A percentile compares a stretch with the other conserved stretches of the same genome.
phyloP scores from a whole-genome alignment of 2,888 invertebrate species.

The Andrena fulva region DNA sequence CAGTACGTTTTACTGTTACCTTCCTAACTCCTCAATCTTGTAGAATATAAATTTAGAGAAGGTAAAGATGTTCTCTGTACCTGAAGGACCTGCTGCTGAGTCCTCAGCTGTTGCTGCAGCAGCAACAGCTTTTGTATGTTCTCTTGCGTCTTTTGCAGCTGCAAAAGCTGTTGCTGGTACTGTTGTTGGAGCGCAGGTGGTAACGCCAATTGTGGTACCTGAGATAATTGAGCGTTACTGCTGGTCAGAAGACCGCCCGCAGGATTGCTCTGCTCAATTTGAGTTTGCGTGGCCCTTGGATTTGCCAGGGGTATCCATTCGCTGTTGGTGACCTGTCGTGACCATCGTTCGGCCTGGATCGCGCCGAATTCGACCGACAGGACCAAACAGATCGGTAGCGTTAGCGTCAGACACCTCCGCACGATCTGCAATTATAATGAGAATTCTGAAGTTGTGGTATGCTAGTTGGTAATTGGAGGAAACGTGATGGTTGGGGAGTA shows the following conservation, averaged over 20 bases:
- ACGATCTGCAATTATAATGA: slow-evolving; percentile 72
- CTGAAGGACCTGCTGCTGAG: slow-evolving; percentile 81
- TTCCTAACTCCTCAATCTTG: too few species aligned
- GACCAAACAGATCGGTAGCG: slow-evolving; percentile 73
- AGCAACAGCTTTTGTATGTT: slow-evolving; percentile 81
- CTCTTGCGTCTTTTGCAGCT: slow-evolving; percentile 83
- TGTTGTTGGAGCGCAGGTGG: slow-evolving; percentile 82
- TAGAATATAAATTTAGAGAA: too few species aligned
- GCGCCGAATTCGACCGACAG: slow-evolving; percentile 62
- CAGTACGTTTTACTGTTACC: too few species aligned
- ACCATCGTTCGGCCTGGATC: slow-evolving; percentile 79
- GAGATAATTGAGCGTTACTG: slow-evolving; percentile 47
- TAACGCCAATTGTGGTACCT: slow-evolving; percentile 71
- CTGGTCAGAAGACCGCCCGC: slow-evolving; percentile 6
- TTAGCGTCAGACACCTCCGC: slow-evolving; percentile 72
- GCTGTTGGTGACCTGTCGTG: slow-evolving; percentile 82
- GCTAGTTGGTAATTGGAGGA: not conserved
- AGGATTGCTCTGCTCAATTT: slow-evolving; percentile 57
- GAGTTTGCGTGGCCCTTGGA: slow-evolving; percentile 73
- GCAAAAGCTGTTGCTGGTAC: slow-evolving; percentile 81
- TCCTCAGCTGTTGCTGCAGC: slow-evolving; percentile 80
- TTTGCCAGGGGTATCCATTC: slow-evolving; percentile 83
- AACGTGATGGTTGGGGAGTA: not conserved
- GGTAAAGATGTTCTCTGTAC: slow-evolving; percentile 60
- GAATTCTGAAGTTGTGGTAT: not conserved